These are phyloP conservation scores for Neuroscelio doddi DNA, from an alignment of 2,888 invertebrate genomes.

Conservation along the genomic window DNA sequence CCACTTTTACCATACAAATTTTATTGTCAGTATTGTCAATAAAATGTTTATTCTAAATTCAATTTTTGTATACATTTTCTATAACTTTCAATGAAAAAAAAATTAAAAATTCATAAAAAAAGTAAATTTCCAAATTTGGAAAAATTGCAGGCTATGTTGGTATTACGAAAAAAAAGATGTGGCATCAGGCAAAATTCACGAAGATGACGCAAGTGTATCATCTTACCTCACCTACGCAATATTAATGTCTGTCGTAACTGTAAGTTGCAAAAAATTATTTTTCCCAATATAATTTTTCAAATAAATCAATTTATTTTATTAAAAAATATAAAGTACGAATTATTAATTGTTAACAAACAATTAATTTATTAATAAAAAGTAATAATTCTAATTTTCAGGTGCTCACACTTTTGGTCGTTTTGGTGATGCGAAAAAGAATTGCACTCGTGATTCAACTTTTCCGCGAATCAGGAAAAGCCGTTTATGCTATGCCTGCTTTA, in stretches of 20 bases:
- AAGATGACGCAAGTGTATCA: conserved; percentile 63
- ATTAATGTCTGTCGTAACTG: conserved; percentile 76
- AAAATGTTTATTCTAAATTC: too few relatives aligned
- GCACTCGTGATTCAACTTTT: conserved; percentile 78
- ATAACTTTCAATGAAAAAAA: neutral
- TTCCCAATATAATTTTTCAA: too few relatives aligned
- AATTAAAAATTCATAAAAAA: too few relatives aligned
- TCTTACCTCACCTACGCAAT: conserved; percentile 76
- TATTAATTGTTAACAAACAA: too few relatives aligned
- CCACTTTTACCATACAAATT: too few relatives aligned
- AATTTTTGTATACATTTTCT: neutral
- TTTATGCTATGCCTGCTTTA: conserved; percentile 77
- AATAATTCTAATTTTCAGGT: conserved; percentile 50
- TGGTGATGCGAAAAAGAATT: conserved; percentile 78
- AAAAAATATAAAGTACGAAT: too few relatives aligned
- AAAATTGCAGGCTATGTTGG: conserved; percentile 60
- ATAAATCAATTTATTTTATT: neutral
- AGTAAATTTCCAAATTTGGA: too few relatives aligned
- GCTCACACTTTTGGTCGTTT: conserved; percentile 74
- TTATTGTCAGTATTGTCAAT: too few relatives aligned
- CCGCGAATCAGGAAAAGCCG: conserved; percentile 79
- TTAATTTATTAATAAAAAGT: neutral
- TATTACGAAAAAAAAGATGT: conserved; percentile 63
- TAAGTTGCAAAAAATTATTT: too few relatives aligned
- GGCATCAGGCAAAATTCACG: conserved; percentile 45